Percentiles rank a stretch among this genome's conserved stretches.
These are phyloP conservation scores for Contarinia nasturtii DNA, from an alignment of 1,140 invertebrate species.

Conservation along the genomic window DNA sequence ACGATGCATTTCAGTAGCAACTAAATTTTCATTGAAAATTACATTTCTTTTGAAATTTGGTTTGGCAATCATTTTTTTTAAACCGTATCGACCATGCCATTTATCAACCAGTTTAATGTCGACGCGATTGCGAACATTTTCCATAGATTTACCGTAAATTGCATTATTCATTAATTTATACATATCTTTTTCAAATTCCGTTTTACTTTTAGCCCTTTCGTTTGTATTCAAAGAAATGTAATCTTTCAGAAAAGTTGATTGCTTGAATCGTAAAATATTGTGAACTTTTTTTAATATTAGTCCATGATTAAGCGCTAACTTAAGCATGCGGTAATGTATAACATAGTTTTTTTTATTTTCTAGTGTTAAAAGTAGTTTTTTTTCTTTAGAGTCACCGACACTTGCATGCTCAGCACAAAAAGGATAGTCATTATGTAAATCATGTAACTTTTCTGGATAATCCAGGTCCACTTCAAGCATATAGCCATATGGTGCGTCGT, in stretches of 20 bases:
- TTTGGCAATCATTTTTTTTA: conserved; percentile 18
- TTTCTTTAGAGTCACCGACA: conserved; percentile 7
- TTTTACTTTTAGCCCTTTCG: conserved; percentile 16
- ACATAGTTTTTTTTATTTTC: conserved; percentile 24
- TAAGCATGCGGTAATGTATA: conserved; percentile 28
- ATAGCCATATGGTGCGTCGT: conserved; percentile 25
- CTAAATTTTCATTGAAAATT: conserved; percentile 20
- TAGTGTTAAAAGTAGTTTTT: conserved; percentile 20
- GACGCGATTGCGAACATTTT: conserved; percentile 26
- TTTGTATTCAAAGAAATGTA: conserved; percentile 28
- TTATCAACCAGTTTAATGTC: conserved; percentile 21
- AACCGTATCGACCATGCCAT: conserved; percentile 17
- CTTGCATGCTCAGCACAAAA: conserved; percentile 23
- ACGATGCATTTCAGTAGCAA: conserved; percentile 19
- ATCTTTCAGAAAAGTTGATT: conserved; percentile 25
- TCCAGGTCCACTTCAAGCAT: conserved; percentile 28
- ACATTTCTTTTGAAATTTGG: conserved; percentile 19
- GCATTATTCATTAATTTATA: conserved; percentile 29
- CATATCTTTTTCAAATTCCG: conserved; percentile 30
- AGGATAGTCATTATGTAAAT: conserved; percentile 30
- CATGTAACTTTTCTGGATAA: conserved; percentile 25
- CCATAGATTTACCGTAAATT: conserved; percentile 28
- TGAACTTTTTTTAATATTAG: conserved; percentile 27
- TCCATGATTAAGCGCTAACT: conserved; percentile 26
- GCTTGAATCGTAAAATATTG: conserved; percentile 28